Evolutionary conservation across 2,888 invertebrate species (phyloP).

Genomic region (Tridacna gigas): DNA sequence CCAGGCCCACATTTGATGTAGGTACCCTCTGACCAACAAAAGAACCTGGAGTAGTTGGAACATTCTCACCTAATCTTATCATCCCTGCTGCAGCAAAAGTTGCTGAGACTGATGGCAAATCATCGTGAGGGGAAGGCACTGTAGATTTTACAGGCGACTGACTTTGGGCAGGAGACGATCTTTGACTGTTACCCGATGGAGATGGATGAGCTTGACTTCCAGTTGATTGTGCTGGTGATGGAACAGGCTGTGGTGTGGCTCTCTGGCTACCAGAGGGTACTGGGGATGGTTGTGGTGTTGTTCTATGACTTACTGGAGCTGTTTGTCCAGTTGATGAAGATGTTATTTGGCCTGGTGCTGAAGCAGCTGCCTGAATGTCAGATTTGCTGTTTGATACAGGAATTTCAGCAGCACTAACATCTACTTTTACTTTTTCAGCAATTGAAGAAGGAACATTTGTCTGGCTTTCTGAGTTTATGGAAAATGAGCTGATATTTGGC

Average conservation of each 20-base stretch:
- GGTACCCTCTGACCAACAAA: conserved; percentile 25
- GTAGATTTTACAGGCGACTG: conserved; percentile 24
- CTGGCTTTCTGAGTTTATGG: background rate
- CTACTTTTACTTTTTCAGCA: background rate
- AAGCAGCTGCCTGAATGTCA: background rate
- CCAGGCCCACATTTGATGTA: conserved; percentile 4
- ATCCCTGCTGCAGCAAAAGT: conserved; percentile 65
- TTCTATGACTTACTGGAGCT: background rate
- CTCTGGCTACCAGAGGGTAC: conserved; percentile 33
- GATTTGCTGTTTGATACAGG: background rate
- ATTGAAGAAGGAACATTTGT: background rate
- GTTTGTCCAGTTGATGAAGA: background rate
- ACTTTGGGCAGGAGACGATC: conserved; percentile 46
- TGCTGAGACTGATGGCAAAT: conserved; percentile 64
- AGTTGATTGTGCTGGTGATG: conserved; percentile 31
- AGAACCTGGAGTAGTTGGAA: conserved; percentile 26
- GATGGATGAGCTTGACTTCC: conserved; percentile 25
- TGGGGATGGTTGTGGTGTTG: conserved; percentile 4
- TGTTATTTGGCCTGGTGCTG: background rate
- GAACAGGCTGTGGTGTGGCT: conserved; percentile 50
- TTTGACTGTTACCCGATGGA: conserved; percentile 37
- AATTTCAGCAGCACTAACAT: background rate
- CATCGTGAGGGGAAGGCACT: conserved; percentile 30
- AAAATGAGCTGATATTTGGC: background rate
- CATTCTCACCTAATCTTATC: conserved; percentile 54